A percentile compares a stretch with the other conserved stretches of the same genome.
Conservation (phyloP, 2,888 invertebrate species). For the Diplazon laetatorius region DNA sequence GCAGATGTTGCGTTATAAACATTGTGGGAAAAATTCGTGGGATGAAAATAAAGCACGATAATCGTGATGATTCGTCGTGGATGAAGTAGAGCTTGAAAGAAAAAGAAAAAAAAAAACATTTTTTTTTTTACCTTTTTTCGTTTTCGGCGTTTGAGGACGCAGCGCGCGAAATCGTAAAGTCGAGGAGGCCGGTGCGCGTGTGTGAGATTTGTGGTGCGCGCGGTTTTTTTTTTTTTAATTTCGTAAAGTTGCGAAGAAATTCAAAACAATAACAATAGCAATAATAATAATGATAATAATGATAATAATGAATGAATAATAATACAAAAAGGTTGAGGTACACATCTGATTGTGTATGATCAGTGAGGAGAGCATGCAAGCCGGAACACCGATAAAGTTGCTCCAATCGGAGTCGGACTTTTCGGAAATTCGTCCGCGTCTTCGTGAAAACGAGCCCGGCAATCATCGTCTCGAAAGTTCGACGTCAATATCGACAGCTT, state of each 20-base stretch:
- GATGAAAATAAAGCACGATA: not conserved
- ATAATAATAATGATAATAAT: too few species aligned
- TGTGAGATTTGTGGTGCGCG: too few species aligned
- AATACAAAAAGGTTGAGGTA: not conserved
- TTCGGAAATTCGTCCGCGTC: not conserved
- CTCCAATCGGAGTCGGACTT: conserved; percentile 21
- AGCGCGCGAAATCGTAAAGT: too few species aligned
- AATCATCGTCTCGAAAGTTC: conserved; percentile 11
- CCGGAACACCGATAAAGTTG: conserved; percentile 28
- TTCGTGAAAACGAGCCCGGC: conserved; percentile 9
- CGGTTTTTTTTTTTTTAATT: too few species aligned
- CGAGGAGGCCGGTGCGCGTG: too few species aligned
- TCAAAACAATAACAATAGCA: too few species aligned
- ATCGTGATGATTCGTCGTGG: too few species aligned
- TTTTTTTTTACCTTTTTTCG: too few species aligned
- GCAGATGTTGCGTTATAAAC: not conserved
- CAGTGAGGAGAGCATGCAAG: conserved; percentile 50
- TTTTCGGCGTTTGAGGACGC: too few species aligned
- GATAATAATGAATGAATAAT: not conserved
- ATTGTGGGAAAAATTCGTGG: not conserved
- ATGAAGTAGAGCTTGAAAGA: too few species aligned
- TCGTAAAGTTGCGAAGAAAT: too few species aligned
- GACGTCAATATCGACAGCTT: not conserved
- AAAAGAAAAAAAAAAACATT: too few species aligned
- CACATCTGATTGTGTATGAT: not conserved